Base-by-base conservation (phyloP, 2,797 vertebrate genomes). In the Enteromius unitaeniatus region DNA sequence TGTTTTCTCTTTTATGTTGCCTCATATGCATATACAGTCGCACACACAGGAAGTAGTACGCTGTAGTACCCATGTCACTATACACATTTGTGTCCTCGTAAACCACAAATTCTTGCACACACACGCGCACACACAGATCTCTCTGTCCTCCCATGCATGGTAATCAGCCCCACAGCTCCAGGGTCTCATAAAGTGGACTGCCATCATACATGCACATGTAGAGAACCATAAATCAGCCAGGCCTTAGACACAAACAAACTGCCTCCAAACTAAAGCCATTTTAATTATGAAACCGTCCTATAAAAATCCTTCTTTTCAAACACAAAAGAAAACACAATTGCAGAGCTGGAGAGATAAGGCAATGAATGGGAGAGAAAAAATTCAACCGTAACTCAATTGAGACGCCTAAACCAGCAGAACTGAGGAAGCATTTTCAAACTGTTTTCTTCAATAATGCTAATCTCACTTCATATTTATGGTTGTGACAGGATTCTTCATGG, bases 91-190 rank as follows among this genome's bases (percentile, higher is more conserved):
- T 34, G 31, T 34, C 31, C 4, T 34, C 31, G 31, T 34, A 31
- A 34, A 34, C 31, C 31, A 34, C 31, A 34, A 34, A 34, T 34
- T 2, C 31, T 3, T 34, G 31, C 49, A 62, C 45, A 49, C 2
- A 65, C 34, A 60, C 40, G 88, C 85, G 68, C 28, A 53, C 81
- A 83, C 49, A 83, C 26, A 69, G 6, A 47, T 79, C 49, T 69
- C 70, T 73, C 49, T 87, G 45, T 83, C 65, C 60, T 84, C 19
- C 34, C 69, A 78, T 60, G 84, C 86, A 83, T 83, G 45, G 19
- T 87, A 83, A 86, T 86, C 80, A 86, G 73, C 45, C 37, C 49
- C 62, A 72, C 55, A 77, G 82, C 84, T 81, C 79, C 72, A 64
- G 73, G 85, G 82, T 79, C 53, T 75, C 28, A 9, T n/a, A 70